These are phyloP conservation scores for Cheilosia grossa DNA, from an alignment of 2,888 invertebrate species.

Conservation along the genomic window DNA sequence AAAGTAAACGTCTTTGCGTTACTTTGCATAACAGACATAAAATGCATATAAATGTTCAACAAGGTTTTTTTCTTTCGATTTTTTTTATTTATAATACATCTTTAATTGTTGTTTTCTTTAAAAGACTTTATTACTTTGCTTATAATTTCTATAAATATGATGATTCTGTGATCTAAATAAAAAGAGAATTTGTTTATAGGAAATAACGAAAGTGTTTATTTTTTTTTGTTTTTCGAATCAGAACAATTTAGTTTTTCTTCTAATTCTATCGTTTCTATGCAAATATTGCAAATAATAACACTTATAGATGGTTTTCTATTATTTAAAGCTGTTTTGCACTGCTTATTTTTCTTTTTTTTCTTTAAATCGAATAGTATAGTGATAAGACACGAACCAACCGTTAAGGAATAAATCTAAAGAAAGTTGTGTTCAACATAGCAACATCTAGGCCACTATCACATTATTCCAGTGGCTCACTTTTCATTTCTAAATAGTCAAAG, in stretches of 20 bases:
- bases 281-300: conserved; percentile 74
- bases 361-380: conserved; percentile 39
- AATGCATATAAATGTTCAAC: conserved; percentile 3
- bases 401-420: no score
- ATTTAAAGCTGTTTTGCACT: conserved; percentile 65
- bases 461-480: no score
- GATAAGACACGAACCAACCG: neutral
- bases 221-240: neutral
- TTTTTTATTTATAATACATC: neutral
- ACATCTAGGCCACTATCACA: no score
- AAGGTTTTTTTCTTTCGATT: neutral
- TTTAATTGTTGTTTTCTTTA: neutral
- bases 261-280: conserved; percentile 57
- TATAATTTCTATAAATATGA: neutral
- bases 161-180: neutral
- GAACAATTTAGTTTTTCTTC: conserved; percentile 18
- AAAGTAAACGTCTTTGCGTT: neutral
- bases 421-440: no score
- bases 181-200: conserved; percentile 17
- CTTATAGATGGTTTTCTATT: conserved; percentile 47
- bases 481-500: neutral
- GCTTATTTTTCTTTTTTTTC: conserved; percentile 22
- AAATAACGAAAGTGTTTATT: conserved; percentile 46
- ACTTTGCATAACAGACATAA: conserved; percentile 33
- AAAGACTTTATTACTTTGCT: neutral